phyloP scores from a whole-genome alignment of 2,797 vertebrate species.

The Pantherophis vulpinus region DNA sequence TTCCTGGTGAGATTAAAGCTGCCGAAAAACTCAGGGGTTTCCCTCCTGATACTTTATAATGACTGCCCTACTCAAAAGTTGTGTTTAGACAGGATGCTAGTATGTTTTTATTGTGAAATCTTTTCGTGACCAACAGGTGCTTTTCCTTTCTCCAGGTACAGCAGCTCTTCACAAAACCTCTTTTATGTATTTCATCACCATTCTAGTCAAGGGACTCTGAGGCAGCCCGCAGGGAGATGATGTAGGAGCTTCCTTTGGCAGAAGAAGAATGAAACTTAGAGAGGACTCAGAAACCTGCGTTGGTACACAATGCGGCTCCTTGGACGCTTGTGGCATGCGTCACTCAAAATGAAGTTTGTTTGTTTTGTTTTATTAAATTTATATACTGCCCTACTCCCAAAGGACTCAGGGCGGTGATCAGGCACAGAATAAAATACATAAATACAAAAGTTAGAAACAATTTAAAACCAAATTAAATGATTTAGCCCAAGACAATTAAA shows the following conservation, averaged over 20 bases:
- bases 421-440: too few relatives aligned
- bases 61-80: neutral
- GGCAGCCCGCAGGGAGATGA: neutral
- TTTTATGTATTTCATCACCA: neutral
- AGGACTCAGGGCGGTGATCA: too few relatives aligned
- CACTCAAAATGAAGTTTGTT: neutral
- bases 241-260: neutral
- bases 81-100: neutral
- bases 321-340: neutral
- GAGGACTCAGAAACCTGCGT: neutral
- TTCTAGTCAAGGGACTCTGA: neutral
- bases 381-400: too few relatives aligned
- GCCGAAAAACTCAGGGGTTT: neutral
- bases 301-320: neutral
- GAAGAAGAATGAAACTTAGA: neutral
- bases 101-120: neutral
- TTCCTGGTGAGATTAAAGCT: neutral
- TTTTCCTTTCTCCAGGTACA: neutral
- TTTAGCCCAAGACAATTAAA: too few relatives aligned
- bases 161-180: neutral
- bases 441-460: too few relatives aligned
- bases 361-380: too few relatives aligned
- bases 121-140: neutral
- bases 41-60: neutral
- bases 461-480: too few relatives aligned